Conservation (phyloP, 2,888 invertebrate genomes). For the Incurvaria masculella region DNA sequence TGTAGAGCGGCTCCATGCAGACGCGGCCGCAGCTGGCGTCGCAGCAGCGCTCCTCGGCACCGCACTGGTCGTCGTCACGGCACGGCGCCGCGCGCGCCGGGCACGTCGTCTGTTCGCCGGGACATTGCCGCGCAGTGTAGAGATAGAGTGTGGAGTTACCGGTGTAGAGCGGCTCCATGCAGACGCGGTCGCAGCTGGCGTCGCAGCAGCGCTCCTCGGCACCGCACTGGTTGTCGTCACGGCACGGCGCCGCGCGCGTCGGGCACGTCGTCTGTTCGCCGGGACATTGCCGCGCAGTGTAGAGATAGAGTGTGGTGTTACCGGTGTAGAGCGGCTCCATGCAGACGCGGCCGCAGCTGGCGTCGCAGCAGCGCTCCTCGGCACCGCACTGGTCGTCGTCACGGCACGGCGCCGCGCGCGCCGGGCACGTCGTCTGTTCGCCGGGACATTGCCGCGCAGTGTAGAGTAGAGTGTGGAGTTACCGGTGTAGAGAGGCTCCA, state of each 20-base stretch:
- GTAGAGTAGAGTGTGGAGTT: no score
- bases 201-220: slow-evolving; percentile 63
- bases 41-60: slow-evolving; percentile 62
- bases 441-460: no score
- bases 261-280: slow-evolving; percentile 48
- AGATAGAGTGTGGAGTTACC: no score
- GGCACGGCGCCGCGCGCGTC: slow-evolving; percentile 57
- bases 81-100: slow-evolving; percentile 61
- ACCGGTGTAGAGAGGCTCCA: slow-evolving; percentile 63
- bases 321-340: no score
- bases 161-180: slow-evolving; percentile 59
- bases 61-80: slow-evolving; percentile 58
- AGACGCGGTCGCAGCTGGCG: slow-evolving; percentile 63
- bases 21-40: slow-evolving; percentile 62
- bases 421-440: no score
- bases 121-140: no score
- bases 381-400: no score
- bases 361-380: no score
- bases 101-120: slow-evolving; percentile 41
- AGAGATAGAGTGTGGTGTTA: no score
- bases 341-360: no score
- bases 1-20: slow-evolving; percentile 58
- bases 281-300: no score
- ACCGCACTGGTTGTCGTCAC: slow-evolving; percentile 59
- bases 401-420: no score